Percentiles rank a stretch among this genome's conserved stretches.
These are phyloP conservation scores for Shargacucullia verbasci DNA, from an alignment of 2,888 invertebrate species.

Conservation along the genomic window DNA sequence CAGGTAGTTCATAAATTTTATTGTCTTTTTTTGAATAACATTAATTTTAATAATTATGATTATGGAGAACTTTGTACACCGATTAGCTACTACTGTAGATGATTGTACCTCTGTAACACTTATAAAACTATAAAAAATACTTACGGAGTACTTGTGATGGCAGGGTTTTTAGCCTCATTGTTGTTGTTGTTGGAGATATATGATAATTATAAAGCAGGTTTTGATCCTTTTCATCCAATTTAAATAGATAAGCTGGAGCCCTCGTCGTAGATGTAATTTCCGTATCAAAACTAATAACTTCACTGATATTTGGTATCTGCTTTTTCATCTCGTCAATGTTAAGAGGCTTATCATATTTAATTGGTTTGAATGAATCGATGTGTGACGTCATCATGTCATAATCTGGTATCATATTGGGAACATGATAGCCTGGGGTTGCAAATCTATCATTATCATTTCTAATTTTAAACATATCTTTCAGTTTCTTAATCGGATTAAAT, in stretches of 20 bases:
- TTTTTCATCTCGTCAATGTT: conserved; percentile 62
- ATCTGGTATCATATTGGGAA: conserved; percentile 46
- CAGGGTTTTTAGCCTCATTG: too few relatives aligned
- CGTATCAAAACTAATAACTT: conserved; percentile 19
- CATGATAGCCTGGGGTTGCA: conserved; percentile 2
- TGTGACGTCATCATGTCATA: conserved; percentile 58
- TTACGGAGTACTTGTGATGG: neutral
- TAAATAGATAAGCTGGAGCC: neutral
- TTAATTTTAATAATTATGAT: too few relatives aligned
- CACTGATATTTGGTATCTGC: conserved; percentile 69
- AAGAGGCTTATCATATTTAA: conserved; percentile 54
- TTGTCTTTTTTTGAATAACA: too few relatives aligned
- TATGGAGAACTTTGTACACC: too few relatives aligned
- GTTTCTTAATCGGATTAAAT: conserved; percentile 67
- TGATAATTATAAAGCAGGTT: conserved; percentile 16
- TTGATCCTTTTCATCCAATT: conserved; percentile 29
- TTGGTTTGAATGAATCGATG: conserved; percentile 54
- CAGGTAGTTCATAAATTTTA: too few relatives aligned
- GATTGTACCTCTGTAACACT: too few relatives aligned
- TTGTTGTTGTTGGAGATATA: neutral
- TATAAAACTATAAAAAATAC: too few relatives aligned
- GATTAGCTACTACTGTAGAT: too few relatives aligned
- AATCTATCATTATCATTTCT: conserved; percentile 39
- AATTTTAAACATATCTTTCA: conserved; percentile 64
- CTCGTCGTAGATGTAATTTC: neutral